phyloP scores from a whole-genome alignment of 2,888 invertebrate genomes.

The Lissocephala sabroskyi region DNA sequence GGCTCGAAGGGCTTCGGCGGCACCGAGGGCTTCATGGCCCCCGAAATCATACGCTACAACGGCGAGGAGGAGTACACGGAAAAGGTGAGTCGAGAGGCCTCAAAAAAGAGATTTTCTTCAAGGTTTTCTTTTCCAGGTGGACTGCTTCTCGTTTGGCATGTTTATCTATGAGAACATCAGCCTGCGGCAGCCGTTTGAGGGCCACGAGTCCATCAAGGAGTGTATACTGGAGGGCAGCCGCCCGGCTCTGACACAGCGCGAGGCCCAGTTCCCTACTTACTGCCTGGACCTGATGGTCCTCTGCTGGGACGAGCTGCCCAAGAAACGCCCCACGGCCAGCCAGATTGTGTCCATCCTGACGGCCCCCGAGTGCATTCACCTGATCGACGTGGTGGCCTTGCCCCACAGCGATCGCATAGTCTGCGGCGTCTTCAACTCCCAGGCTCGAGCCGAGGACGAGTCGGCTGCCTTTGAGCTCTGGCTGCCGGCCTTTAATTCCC shows the following conservation, averaged over 20 bases:
- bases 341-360: conserved; percentile 94
- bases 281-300: conserved; percentile 95
- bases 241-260: conserved; percentile 88
- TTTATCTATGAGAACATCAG: conserved; percentile 96
- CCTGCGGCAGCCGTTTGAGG: conserved; percentile 94
- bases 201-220: conserved; percentile 97
- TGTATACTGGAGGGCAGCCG: conserved; percentile 95
- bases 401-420: conserved; percentile 80
- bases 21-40: conserved; percentile 99
- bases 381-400: conserved; percentile 84
- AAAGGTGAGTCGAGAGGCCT: too few relatives aligned
- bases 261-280: conserved; percentile 88
- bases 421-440: conserved; percentile 74
- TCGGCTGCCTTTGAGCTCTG: conserved; percentile 81
- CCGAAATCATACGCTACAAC: conserved; percentile 97
- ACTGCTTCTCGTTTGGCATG: conserved; percentile 99
- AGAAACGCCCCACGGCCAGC: conserved; percentile 91
- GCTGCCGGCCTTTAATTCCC: conserved; percentile 80
- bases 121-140: conserved; percentile 79
- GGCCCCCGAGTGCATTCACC: conserved; percentile 94
- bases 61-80: conserved; percentile 99
- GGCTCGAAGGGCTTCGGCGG: conserved; percentile 98
- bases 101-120: too few relatives aligned
- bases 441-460: conserved; percentile 74
- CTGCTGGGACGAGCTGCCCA: conserved; percentile 93